Evolutionary conservation across 2,888 invertebrate genomes (phyloP).

Genomic region (Pristionchus japonicus): DNA sequence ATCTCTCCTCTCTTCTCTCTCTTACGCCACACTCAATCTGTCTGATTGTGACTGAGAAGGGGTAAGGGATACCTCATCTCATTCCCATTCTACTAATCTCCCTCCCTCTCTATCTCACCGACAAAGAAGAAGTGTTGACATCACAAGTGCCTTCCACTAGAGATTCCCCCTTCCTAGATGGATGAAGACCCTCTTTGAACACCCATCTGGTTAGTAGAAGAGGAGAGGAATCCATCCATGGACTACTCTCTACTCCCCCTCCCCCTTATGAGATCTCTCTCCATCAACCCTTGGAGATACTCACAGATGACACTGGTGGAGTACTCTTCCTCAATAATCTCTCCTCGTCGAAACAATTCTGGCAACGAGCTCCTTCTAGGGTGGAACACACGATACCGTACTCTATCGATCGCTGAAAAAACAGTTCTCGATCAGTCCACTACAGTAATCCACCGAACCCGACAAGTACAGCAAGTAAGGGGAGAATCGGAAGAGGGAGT

Average conservation of each 20-base stretch:
- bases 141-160: conserved; percentile 5
- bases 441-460: neutral
- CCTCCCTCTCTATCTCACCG: neutral
- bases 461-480: neutral
- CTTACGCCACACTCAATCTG: conserved; percentile 29
- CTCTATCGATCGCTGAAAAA: conserved; percentile 32
- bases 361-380: conserved; percentile 12
- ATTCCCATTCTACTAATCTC: conserved; percentile 13
- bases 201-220: conserved; percentile 10
- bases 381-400: conserved; percentile 37
- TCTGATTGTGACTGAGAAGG: neutral
- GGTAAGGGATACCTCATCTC: neutral
- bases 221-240: too few relatives aligned
- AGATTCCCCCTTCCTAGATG: neutral
- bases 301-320: conserved; percentile 20
- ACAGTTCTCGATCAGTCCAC: neutral
- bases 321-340: conserved; percentile 30
- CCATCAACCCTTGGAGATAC: neutral
- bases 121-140: conserved; percentile 36
- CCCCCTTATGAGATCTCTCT: neutral
- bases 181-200: neutral
- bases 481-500: neutral
- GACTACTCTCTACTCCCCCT: neutral
- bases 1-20: neutral
- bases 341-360: conserved; percentile 23